A percentile compares a stretch with the other conserved stretches of the same genome.
phyloP scores from a whole-genome alignment of 2,888 invertebrate genomes.

The Leptopilina syphax region DNA sequence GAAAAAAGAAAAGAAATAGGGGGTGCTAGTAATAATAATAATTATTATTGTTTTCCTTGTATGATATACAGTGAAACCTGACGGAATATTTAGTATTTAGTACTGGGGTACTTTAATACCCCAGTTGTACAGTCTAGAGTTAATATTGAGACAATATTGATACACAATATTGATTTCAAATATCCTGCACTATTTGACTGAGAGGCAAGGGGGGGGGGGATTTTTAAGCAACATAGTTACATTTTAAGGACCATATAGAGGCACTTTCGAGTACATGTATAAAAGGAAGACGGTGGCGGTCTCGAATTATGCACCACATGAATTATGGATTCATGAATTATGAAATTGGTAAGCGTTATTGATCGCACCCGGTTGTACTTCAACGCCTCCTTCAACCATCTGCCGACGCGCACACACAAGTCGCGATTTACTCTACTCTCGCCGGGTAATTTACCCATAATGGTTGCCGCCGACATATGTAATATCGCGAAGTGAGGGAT shows the following conservation, averaged over 20 bases:
- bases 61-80: no score
- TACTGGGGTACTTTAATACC: no score
- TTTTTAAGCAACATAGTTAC: background rate
- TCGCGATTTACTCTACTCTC: slow-evolving; percentile 48
- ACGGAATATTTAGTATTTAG: no score
- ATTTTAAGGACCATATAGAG: slow-evolving; percentile 46
- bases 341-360: slow-evolving; percentile 69
- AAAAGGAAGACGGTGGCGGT: background rate
- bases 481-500: slow-evolving; percentile 50
- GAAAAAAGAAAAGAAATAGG: no score
- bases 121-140: no score
- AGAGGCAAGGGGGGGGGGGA: no score
- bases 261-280: slow-evolving; percentile 42
- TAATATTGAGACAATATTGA: no score
- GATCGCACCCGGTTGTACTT: slow-evolving; percentile 59
- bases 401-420: slow-evolving; percentile 44
- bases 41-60: no score
- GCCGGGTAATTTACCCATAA: slow-evolving; percentile 55
- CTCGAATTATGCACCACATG: slow-evolving; percentile 59
- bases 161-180: no score
- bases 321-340: slow-evolving; percentile 73
- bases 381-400: slow-evolving; percentile 49
- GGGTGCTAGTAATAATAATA: no score
- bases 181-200: no score
- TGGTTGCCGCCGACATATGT: slow-evolving; percentile 51